phyloP scores from a whole-genome alignment of 2,797 vertebrate species.

The Naso thynnoides region DNA sequence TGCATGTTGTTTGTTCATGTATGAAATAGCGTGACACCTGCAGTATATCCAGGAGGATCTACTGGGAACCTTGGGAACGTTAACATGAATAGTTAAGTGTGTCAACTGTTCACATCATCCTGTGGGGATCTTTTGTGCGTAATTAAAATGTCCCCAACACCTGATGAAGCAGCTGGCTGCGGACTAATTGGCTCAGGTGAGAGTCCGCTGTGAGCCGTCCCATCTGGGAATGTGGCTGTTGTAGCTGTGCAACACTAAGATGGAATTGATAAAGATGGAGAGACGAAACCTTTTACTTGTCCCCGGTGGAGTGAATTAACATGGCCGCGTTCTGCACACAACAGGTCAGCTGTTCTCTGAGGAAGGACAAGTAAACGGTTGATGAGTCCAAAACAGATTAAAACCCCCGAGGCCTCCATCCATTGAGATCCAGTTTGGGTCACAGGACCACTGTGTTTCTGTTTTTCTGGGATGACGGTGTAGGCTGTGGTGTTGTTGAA shows the following conservation, averaged over 20 bases:
- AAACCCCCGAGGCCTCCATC: slow-evolving; percentile 13
- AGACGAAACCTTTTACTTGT: slow-evolving; percentile 48
- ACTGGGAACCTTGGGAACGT: slow-evolving; percentile 42
- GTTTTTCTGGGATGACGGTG: slow-evolving; percentile 34
- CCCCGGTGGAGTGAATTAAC: slow-evolving; percentile 71
- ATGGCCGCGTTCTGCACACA: slow-evolving; percentile 42
- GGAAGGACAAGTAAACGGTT: slow-evolving; percentile 44
- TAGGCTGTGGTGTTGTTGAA: slow-evolving; percentile 27
- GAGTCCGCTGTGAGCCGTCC: slow-evolving; percentile 46
- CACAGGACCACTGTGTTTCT: slow-evolving; percentile 38
- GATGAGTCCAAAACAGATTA: slow-evolving; percentile 66
- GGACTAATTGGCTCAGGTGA: slow-evolving; percentile 76
- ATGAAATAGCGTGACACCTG: slow-evolving; percentile 30
- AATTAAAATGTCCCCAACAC: slow-evolving; percentile 73
- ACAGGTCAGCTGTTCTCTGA: slow-evolving; percentile 48
- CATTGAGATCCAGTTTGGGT: slow-evolving; percentile 26
- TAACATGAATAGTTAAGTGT: slow-evolving; percentile 45
- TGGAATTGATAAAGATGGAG: slow-evolving; percentile 54
- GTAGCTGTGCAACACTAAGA: slow-evolving; percentile 62
- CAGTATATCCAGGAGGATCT: slow-evolving; percentile 14
- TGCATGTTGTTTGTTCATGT: slow-evolving; percentile 37
- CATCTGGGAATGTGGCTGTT: slow-evolving; percentile 54
- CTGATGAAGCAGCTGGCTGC: slow-evolving; percentile 72
- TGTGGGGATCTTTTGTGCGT: slow-evolving; percentile 37
- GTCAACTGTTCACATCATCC: slow-evolving; percentile 50